Percentiles rank a stretch among this genome's conserved stretches.
Conservation (phyloP, 92 coral and sea anemone genomes). For the Phymanthus crucifer region DNA sequence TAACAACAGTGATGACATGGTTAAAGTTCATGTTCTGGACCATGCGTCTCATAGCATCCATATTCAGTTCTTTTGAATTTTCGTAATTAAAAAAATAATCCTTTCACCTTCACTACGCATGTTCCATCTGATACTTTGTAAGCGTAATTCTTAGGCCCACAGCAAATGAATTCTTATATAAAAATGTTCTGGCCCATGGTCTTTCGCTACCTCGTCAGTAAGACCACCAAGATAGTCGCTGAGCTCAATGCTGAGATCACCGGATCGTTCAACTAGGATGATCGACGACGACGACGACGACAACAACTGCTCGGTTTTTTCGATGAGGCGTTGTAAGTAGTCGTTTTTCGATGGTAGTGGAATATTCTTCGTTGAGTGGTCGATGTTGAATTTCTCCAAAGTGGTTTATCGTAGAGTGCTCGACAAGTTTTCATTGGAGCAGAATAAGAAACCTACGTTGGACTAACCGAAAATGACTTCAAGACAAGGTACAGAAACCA, state of each 20-base stretch:
- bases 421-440: too few relatives aligned
- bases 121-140: background rate
- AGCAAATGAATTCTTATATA: constrained; percentile 22
- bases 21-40: constrained; percentile 10
- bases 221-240: constrained; percentile 35
- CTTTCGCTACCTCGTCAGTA: constrained; percentile 23
- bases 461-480: too few relatives aligned
- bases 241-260: background rate
- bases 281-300: too few relatives aligned
- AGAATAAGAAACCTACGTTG: too few relatives aligned
- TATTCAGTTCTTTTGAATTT: background rate
- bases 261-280: background rate
- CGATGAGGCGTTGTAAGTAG: too few relatives aligned
- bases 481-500: too few relatives aligned
- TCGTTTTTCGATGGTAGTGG: too few relatives aligned
- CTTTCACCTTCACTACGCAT: background rate
- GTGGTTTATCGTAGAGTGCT: too few relatives aligned
- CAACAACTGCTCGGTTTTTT: too few relatives aligned
- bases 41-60: background rate
- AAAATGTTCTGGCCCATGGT: constrained; percentile 23
- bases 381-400: too few relatives aligned
- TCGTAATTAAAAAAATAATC: background rate
- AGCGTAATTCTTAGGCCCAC: constrained; percentile 40
- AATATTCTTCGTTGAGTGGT: too few relatives aligned
- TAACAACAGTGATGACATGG: background rate